Percentiles rank a stretch among this genome's conserved stretches.
Conservation (phyloP, 2,888 invertebrate species). For the Leptinotarsa peninsularis region DNA sequence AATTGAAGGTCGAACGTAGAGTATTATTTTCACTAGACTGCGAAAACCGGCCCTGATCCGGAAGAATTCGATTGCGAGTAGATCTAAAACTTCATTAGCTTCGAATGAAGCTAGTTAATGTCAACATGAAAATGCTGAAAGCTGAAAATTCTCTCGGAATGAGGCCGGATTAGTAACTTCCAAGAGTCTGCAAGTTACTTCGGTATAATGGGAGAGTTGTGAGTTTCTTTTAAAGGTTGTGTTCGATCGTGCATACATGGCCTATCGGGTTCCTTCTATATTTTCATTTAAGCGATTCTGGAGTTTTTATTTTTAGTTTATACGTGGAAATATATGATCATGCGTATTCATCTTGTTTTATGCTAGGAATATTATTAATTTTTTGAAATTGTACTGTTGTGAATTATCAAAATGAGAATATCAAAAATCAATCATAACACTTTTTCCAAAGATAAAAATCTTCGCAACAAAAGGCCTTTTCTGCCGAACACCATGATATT, state of each 20-base stretch:
- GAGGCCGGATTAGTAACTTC: not conserved
- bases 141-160: not conserved
- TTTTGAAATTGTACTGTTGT: no score
- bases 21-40: no score
- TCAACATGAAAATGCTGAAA: slow-evolving; percentile 16
- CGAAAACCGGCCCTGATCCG: not conserved
- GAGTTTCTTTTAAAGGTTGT: not conserved
- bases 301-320: not conserved
- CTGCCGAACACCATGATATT: no score
- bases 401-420: no score
- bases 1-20: no score
- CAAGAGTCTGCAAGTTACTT: not conserved
- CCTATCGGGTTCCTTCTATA: not conserved
- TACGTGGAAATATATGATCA: no score
- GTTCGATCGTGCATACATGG: not conserved
- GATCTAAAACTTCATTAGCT: slow-evolving; percentile 3
- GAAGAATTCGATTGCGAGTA: not conserved
- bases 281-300: not conserved
- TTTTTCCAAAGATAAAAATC: no score
- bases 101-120: not conserved
- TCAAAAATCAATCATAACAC: no score
- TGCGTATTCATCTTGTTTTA: no score
- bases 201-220: not conserved
- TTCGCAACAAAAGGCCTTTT: no score
- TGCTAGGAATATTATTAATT: no score